Evolutionary conservation across 1,140 invertebrate species (phyloP).

Genomic region (Fopius arisanus): DNA sequence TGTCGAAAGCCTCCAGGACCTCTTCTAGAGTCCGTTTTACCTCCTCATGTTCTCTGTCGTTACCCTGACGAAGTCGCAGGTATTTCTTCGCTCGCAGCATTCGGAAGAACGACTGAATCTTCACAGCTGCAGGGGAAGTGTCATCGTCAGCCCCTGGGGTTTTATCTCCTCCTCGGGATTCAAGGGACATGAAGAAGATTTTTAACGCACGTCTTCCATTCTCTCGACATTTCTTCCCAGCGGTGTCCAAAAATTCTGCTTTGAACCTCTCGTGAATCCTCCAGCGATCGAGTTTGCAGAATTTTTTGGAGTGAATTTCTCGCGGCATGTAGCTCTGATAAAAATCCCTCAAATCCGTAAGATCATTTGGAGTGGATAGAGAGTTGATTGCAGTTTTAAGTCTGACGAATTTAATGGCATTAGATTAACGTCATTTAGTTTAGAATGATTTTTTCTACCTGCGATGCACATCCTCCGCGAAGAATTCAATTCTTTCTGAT

Average conservation of each 20-base stretch:
- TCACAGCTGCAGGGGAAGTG: conserved; percentile 25
- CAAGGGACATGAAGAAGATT: neutral
- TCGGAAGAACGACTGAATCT: conserved; percentile 42
- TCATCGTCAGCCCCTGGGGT: neutral
- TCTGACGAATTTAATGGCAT: no score
- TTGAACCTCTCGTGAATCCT: conserved; percentile 45
- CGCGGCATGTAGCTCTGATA: conserved; percentile 48
- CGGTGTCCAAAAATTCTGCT: conserved; percentile 32
- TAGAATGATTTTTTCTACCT: no score
- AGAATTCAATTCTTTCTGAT: conserved; percentile 24
- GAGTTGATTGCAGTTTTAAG: conserved; percentile 41
- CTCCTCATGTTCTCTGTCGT: conserved; percentile 25
- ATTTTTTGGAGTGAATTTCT: neutral
- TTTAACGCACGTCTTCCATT: no score
- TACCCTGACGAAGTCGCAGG: conserved; percentile 29
- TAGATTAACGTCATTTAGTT: no score
- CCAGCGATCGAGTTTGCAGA: conserved; percentile 24
- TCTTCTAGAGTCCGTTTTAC: conserved; percentile 26
- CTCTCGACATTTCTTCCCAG: neutral
- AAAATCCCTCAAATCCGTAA: conserved; percentile 36
- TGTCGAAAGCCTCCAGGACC: conserved; percentile 35
- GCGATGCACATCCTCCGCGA: conserved; percentile 33
- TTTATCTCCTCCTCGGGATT: neutral
- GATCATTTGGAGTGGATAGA: conserved; percentile 44
- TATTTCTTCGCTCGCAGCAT: conserved; percentile 36